These are phyloP conservation scores for Stenodema calcarata DNA, from an alignment of 2,888 invertebrate species.

Conservation along the genomic window DNA sequence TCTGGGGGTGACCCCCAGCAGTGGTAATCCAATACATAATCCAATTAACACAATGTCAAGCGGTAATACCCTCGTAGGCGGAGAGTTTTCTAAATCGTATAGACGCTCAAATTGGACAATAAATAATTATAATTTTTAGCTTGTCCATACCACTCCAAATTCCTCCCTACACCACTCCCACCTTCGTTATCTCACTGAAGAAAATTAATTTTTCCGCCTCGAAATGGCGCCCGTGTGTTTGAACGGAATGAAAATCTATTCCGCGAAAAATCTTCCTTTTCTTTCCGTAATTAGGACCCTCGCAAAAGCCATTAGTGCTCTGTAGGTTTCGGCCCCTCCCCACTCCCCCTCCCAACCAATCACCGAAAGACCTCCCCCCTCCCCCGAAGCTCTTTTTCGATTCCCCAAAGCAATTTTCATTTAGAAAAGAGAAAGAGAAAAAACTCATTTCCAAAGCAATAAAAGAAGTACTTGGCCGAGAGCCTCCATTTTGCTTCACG, in stretches of 20 bases:
- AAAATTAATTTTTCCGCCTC: too few species aligned
- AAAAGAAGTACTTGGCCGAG: conserved; percentile 27
- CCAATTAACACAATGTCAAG: too few species aligned
- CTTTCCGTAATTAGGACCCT: background rate
- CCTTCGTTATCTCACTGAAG: too few species aligned
- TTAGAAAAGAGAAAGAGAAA: conserved; percentile 20
- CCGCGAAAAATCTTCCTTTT: background rate
- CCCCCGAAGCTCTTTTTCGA: background rate
- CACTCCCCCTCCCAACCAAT: background rate
- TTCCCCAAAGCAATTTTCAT: conserved; percentile 30
- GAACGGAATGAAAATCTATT: background rate
- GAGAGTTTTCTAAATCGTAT: too few species aligned
- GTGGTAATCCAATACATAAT: too few species aligned
- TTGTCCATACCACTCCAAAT: too few species aligned
- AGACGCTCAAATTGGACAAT: too few species aligned
- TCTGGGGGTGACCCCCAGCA: too few species aligned
- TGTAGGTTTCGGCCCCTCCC: background rate
- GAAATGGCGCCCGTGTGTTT: background rate
- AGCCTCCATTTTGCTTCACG: conserved; percentile 33
- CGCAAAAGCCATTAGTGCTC: background rate
- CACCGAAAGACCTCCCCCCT: background rate
- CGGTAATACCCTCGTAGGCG: too few species aligned
- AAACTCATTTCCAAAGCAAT: conserved; percentile 37
- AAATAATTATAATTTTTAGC: too few species aligned
- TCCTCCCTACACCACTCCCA: too few species aligned